Evolutionary conservation across 2,888 invertebrate species (phyloP), one percentile per base, ranked within the genome.

Genomic region (Crematogaster levior): DNA sequence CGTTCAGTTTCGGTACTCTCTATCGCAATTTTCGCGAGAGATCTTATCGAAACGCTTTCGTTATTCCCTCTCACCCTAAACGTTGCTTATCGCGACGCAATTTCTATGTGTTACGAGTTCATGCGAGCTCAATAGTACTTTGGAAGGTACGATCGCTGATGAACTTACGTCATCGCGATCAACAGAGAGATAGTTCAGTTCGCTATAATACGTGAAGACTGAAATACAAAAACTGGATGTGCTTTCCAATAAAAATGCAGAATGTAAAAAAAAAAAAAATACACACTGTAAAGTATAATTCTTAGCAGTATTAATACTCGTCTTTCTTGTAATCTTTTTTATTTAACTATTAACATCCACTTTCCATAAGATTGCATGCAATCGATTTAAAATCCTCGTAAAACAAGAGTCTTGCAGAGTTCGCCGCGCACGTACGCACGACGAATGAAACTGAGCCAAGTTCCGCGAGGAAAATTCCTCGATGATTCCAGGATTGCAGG

Each of bases 1-100:
- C 60, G 40, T n/a, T 60, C 15, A 53, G 21, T 21, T 37, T 53
- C 27, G 18, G 2, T 30, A 21, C 24, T 46, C 24, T 40, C 10
- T 40, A 15, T 77, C 12, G 80, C 34, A 40, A 82, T n/a, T 53
- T 40, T 68, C 82, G 37, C 10, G 12, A 9, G 27, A 63, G 60
- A 79, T 81, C 74, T 79, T 73, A 72, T 79, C 74, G 58, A 21
- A 66, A 56, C 79, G 24, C 66, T 79, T 46, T 53, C 83, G 30
- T 77, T 60, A 77, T 51, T 27, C 60, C 18, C 27, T 24, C 15
- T 40, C 61, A 37, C 43, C 18, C 46, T 56, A 58, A 79, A 68
- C 53, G 66, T 75, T 61, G 56, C 27, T 70, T 46, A 53, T 66
- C 37, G n/a, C 27, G 21, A 81, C 30, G 53, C n/a, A 21, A 46